Percentiles rank a stretch among this genome's conserved stretches.
Conservation (phyloP, 2,888 invertebrate genomes). For the Calliopum simillimum region DNA sequence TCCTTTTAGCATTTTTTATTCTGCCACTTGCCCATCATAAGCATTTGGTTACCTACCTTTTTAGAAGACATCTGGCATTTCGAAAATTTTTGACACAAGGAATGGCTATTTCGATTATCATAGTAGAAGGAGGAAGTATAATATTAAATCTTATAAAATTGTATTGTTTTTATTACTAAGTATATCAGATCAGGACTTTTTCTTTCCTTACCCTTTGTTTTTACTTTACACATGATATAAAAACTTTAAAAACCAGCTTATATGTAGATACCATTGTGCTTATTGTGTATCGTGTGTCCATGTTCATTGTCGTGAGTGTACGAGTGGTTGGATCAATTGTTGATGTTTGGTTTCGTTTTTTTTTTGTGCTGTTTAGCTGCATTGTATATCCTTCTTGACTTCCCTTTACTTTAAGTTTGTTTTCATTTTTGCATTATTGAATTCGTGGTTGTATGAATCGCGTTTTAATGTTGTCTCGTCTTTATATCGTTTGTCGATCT, state of each 20-base stretch:
- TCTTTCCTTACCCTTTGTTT: too few relatives aligned
- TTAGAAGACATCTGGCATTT: too few relatives aligned
- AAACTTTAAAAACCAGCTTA: neutral
- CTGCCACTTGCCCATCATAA: too few relatives aligned
- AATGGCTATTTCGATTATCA: too few relatives aligned
- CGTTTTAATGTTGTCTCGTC: conserved; percentile 26
- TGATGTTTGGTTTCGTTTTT: conserved; percentile 13
- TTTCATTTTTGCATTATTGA: conserved; percentile 16
- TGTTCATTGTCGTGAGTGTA: conserved; percentile 10
- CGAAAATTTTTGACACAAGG: too few relatives aligned
- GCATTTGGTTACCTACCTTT: too few relatives aligned
- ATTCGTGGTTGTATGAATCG: conserved; percentile 34
- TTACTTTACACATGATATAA: neutral
- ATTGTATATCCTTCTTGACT: conserved; percentile 16
- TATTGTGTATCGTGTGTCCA: conserved; percentile 13
- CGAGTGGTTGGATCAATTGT: conserved; percentile 28
- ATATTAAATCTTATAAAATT: too few relatives aligned
- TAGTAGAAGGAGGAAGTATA: too few relatives aligned
- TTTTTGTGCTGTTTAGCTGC: conserved; percentile 12
- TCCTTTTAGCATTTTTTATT: too few relatives aligned
- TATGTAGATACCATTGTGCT: conserved; percentile 16
- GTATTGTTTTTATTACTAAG: too few relatives aligned
- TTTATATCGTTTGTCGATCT: conserved; percentile 13
- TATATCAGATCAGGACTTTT: too few relatives aligned
- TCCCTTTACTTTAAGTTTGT: conserved; percentile 11